phyloP scores from a whole-genome alignment of 2,888 invertebrate species.

The Volucella zonaria region DNA sequence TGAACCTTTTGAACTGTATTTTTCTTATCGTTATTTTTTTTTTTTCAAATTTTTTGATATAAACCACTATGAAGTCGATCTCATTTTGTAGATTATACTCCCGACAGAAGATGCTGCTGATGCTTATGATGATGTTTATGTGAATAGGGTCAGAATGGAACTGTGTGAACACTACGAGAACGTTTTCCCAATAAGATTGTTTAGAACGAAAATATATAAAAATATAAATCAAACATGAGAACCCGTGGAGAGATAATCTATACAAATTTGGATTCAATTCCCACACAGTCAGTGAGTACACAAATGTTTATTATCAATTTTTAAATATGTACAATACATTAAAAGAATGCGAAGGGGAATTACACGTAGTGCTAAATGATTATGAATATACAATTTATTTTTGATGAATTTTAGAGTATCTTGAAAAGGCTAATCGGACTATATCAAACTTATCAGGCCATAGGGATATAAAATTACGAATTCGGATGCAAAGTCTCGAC shows the following conservation, averaged over 20 bases:
- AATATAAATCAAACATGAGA: conserved; percentile 27
- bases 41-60: neutral
- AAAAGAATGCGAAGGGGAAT: too few species aligned
- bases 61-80: neutral
- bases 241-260: conserved; percentile 48
- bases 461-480: too few species aligned
- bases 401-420: too few species aligned
- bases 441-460: too few species aligned
- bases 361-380: too few species aligned
- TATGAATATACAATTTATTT: too few species aligned
- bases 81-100: conserved; percentile 2
- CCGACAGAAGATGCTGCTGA: neutral
- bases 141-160: conserved; percentile 65
- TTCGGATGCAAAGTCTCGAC: too few species aligned
- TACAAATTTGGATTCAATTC: conserved; percentile 15
- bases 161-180: conserved; percentile 37
- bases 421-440: too few species aligned
- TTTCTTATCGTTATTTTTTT: neutral
- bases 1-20: conserved; percentile 4
- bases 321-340: too few species aligned
- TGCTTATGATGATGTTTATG: conserved; percentile 23
- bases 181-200: conserved; percentile 12
- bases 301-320: too few species aligned
- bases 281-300: too few species aligned
- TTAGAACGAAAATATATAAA: conserved; percentile 5